Evolutionary conservation across 1,140 invertebrate genomes (phyloP), one percentile per base, ranked within the genome.

Genomic region (Babylonia areolata): DNA sequence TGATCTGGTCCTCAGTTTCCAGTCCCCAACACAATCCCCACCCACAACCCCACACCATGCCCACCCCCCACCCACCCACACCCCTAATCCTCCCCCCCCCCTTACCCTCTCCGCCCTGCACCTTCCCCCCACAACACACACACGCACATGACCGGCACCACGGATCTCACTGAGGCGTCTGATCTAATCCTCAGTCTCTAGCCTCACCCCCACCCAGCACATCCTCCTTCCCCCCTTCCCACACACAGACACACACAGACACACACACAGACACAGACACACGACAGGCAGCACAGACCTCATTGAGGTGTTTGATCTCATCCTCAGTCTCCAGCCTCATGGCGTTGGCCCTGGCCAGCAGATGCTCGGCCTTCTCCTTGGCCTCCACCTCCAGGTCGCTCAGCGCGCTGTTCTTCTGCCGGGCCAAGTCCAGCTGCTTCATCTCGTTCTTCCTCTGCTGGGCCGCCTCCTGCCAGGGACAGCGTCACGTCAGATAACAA

Each of bases 1-100:
- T 95, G 73, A 95, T 94, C 88, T 95, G 94, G 89, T 94, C 94
- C 79, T 94, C 94, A 79, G 94, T 92, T 88, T 95, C 94, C 82
- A 94, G 93, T 82, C 94, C 88, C n/a, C n/a, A n/a, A n/a, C n/a
- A n/a, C n/a, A n/a, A n/a, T n/a, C n/a, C n/a, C n/a, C n/a, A n/a
- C n/a, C n/a, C n/a, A n/a, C n/a, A n/a, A n/a, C n/a, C n/a, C n/a
- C n/a, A n/a, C n/a, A n/a, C n/a, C n/a, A n/a, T n/a, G n/a, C n/a
- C n/a, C n/a, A n/a, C n/a, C n/a, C n/a, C n/a, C n/a, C n/a, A n/a
- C n/a, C n/a, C n/a, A n/a, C n/a, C n/a, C 90, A 93, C 91, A 71
- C 92, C 91, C 73, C 93, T 94, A 2, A 94, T 94, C 20, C 46
- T 51, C 46, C 20, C 46, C 20, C 46, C 20, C 9, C 20, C 46